These are phyloP conservation scores for Kuschelorhynchus macadamiae DNA, from an alignment of 2,888 invertebrate genomes.

Conservation along the genomic window DNA sequence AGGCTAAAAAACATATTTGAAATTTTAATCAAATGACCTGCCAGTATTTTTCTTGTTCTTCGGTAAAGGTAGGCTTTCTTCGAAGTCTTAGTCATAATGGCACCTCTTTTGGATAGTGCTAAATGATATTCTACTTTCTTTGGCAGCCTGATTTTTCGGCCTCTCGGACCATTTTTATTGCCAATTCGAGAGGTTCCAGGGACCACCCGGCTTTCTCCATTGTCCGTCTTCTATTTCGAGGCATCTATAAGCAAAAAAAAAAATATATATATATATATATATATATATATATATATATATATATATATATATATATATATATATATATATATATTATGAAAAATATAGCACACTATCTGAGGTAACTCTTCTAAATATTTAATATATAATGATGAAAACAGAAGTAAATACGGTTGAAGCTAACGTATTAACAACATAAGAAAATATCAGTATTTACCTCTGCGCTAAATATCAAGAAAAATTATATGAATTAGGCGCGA, in stretches of 20 bases:
- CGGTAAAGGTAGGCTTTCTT: conserved; percentile 2
- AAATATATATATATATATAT: not conserved
- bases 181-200: not conserved
- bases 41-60: conserved; percentile 9
- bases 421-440: too few relatives aligned
- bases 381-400: not conserved
- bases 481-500: too few relatives aligned
- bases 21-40: conserved; percentile 7
- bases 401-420: not conserved
- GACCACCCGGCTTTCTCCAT: conserved; percentile 4
- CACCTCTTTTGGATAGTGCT: too few relatives aligned
- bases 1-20: conserved; percentile 9
- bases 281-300: not conserved
- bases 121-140: conserved; percentile 3
- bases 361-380: conserved; percentile 2
- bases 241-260: not conserved
- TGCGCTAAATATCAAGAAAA: too few relatives aligned
- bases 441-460: too few relatives aligned
- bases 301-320: not conserved
- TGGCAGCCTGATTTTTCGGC: not conserved
- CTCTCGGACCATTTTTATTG: not conserved
- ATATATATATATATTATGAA: too few relatives aligned
- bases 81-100: not conserved
- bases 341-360: not conserved
- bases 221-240: conserved; percentile 6